Base-by-base conservation (phyloP, 1,140 invertebrate genomes). In the Zaprionus ornatus region DNA sequence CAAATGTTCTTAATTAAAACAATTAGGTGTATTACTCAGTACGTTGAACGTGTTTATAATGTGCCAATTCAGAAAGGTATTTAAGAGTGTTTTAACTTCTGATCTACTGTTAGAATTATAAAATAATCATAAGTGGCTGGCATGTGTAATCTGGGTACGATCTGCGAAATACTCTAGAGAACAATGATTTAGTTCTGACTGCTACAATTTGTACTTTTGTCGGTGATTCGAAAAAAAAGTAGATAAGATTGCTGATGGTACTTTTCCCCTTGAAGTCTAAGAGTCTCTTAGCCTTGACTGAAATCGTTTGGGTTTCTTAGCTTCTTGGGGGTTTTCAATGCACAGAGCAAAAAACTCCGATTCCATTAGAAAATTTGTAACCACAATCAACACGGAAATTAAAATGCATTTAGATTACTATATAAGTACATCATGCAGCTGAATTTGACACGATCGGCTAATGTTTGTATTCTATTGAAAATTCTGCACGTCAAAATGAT, bases 201-300 rank as follows among this genome's bases (percentile, higher is more conserved):
- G 10, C 56, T 37, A 48, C 54, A 56, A 42, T 66, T 45, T 52
- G 25, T 37, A 21, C 29, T 21, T 74, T 69, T 63, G 54, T 55
- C 65, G 37, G 35, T 57, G 73, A 63, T 50, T 59, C 35, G 42
- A 37, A 40, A 59, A 50, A 6, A 66, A 52, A 12, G 2, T n/a
- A 81, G 82, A 84, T 86, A 71, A 86, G 83, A 87, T 86, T 80
- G 56, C 66, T 66, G 57, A 63, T 40, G 55, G 69, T 80, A 65
- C 74, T 69, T 86, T 82, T 69, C 42, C 40, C n/a, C 27, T n/a
- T 21, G 42, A 52, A 64, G 45, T 12, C 4, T 57, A 67, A 75
- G 29, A 59, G 19, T 21, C 10, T 57, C 10, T 65, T 65, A 27
- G 56, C 61, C 68, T 72, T 65, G 67, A 61, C 61, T 66, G 61